Evolutionary conservation across 2,888 invertebrate species (phyloP).

Genomic region (Drosophila quinaria): DNA sequence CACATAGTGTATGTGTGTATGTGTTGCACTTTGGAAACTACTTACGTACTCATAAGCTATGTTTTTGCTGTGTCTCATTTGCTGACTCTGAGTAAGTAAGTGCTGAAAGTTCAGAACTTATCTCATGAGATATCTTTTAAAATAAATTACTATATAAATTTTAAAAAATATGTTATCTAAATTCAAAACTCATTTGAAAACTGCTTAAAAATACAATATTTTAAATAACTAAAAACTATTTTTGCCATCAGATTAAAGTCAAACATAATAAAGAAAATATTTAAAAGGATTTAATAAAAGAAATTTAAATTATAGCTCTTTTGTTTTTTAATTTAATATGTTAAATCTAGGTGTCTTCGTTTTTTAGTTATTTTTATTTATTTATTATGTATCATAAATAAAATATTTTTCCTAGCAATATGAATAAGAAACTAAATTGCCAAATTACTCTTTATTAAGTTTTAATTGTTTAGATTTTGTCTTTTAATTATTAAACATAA

Average conservation of each 20-base stretch:
- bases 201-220: neutral
- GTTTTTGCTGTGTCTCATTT: neutral
- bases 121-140: too few relatives aligned
- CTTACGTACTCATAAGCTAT: neutral
- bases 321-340: too few relatives aligned
- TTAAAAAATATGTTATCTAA: neutral
- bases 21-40: conserved; percentile 25
- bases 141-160: too few relatives aligned
- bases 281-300: too few relatives aligned
- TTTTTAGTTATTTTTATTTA: neutral
- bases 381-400: too few relatives aligned
- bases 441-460: neutral
- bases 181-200: neutral
- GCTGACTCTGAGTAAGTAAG: neutral
- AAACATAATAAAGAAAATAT: too few relatives aligned
- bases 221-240: neutral
- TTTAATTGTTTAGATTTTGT: neutral
- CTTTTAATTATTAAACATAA: too few relatives aligned
- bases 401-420: neutral
- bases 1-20: conserved; percentile 17
- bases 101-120: too few relatives aligned
- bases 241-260: too few relatives aligned
- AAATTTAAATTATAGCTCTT: too few relatives aligned
- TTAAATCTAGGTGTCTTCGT: too few relatives aligned
- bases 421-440: neutral